These are phyloP conservation scores for Paramormyrops hopkinsi DNA, from an alignment of 2,797 vertebrate genomes.

Conservation along the genomic window DNA sequence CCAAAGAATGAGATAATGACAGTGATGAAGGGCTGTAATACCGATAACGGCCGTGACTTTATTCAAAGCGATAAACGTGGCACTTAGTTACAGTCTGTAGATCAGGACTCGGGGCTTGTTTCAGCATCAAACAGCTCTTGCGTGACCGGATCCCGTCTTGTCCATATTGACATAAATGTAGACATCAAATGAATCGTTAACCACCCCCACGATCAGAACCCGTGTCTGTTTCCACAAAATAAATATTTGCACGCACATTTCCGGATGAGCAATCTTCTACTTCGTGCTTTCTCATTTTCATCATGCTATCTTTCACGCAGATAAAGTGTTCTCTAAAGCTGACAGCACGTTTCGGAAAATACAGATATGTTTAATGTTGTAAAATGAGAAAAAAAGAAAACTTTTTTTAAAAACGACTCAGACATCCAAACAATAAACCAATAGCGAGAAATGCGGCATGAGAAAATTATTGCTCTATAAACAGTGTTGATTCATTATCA, in stretches of 20 bases:
- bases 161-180: not conserved
- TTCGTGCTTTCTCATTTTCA: not conserved
- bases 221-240: not conserved
- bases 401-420: too few species aligned
- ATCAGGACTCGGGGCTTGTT: not conserved
- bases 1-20: not conserved
- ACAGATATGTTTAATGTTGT: not conserved
- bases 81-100: not conserved
- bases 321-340: not conserved
- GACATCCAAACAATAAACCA: not conserved
- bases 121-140: constrained; percentile 8
- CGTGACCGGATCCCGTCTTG: not conserved
- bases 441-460: not conserved
- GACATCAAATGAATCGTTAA: constrained; percentile 16
- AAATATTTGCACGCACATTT: not conserved
- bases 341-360: not conserved
- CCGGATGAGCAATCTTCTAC: not conserved
- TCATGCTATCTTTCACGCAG: not conserved
- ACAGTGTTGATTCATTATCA: not conserved
- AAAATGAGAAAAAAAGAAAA: not conserved
- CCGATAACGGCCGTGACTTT: not conserved
- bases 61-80: not conserved
- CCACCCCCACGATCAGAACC: not conserved
- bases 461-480: not conserved
- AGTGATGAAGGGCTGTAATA: not conserved